Percentiles rank a stretch among this genome's conserved stretches.
Conservation (phyloP, 2,113 vertebrate species). For the Camelus dromedarius region DNA sequence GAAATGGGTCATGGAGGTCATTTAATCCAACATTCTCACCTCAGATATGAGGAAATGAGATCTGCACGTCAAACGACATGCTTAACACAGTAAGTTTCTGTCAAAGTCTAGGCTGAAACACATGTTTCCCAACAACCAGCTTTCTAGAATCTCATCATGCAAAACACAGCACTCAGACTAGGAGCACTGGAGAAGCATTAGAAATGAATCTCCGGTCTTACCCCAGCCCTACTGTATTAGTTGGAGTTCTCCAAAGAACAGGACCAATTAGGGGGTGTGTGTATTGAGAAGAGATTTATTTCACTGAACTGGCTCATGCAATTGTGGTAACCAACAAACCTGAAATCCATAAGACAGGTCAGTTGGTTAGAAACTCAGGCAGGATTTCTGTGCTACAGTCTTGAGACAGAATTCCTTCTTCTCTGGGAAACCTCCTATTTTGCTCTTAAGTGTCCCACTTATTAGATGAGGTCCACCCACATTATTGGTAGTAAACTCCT, state of each 20-base stretch:
- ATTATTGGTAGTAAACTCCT: background rate
- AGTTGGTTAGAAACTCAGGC: background rate
- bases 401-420: background rate
- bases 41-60: conserved; percentile 10
- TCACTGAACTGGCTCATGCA: background rate
- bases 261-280: background rate
- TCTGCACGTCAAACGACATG: background rate
- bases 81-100: background rate
- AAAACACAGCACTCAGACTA: background rate
- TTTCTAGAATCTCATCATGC: background rate
- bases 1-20: background rate
- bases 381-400: background rate
- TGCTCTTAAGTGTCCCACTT: background rate
- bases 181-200: background rate
- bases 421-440: background rate
- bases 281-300: background rate
- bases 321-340: background rate
- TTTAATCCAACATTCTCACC: background rate
- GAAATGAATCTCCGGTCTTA: background rate
- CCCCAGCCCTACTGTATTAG: background rate
- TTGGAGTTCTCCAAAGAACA: background rate
- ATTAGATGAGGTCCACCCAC: background rate
- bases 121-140: background rate
- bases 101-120: background rate
- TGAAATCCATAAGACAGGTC: background rate